Evolutionary conservation across 2,113 vertebrate genomes (phyloP), one percentile per base, ranked within the genome.

Genomic region (Calyptommatus sinebrachiatus): DNA sequence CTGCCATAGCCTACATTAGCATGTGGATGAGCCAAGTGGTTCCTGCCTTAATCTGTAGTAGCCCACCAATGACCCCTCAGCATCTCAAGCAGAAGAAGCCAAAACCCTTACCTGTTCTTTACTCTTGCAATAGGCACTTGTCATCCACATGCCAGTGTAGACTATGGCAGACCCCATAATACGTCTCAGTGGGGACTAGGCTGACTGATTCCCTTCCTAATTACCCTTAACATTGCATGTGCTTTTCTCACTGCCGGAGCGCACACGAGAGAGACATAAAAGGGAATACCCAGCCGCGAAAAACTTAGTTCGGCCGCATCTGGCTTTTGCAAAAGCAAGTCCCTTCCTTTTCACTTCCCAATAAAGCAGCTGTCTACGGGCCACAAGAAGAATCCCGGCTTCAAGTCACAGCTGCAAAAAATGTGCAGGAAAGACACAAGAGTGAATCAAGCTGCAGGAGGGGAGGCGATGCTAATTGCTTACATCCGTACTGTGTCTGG

Each of bases 301-400:
- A 85, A 88, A 48, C 35, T 53, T 74, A 73, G 71, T 71, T 73
- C 76, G 63, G 78, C 46, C 79, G 66, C 82, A 57, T 75, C 77
- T 79, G 77, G 65, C 71, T 85, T 29, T 8, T 62, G 81, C 45
- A 69, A 57, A 57, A 57, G 18, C 4, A 57, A n/a, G 73, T 20
- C 7, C 12, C 61, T 72, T 66, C 18, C 50, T 87, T 80, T 81
- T 76, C n/a, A 62, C 22, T 22, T 81, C 67, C 48, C 53, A 68
- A 18, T 72, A 77, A 77, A 89, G 21, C 69, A 81, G 77, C 28
- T 66, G 74, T 35, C 77, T 8, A 76, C 8, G 35, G 35, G 67
- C n/a, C 72, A 84, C 20, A 81, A 78, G 83, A 81, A 80, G 81
- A 72, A 85, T 7, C 48, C 71, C 73, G 77, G 66, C 60, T 90